Evolutionary conservation across 2,113 vertebrate species (phyloP), one percentile per base, ranked within the genome.

Genomic region (Natator depressus): DNA sequence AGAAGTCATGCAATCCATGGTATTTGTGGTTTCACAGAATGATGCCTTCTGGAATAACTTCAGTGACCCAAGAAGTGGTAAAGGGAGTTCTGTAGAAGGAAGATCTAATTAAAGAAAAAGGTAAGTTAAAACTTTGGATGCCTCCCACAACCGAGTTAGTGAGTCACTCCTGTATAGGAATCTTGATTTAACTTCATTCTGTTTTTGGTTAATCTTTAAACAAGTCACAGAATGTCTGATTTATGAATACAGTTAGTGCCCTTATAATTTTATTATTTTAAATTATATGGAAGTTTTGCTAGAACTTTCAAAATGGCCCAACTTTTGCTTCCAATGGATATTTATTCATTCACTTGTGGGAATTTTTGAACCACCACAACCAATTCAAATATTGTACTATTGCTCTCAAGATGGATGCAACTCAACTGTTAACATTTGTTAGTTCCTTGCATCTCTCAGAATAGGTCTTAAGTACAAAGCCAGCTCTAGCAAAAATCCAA

Each of bases 401-500:
- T 96, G 59, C 35, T 50, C 13, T 49, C 42, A 84, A 69, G 47
- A 82, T 31, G 24, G 24, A 92, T 24, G 2, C 57, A 88, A 17
- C 19, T 8, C 91, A 82, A 79, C 81, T 84, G 54, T 76, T 72
- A 69, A 92, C 55, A 29, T 54, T 80, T 88, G 35, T 42, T 80
- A 54, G 57, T 49, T 88, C 47, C 82, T 82, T 80, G 57, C 78
- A 57, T 49, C 49, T 47, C 54, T 38, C 42, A 55, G 25, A 38
- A 87, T 14, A 80, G 3, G 0, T 76, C 83, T 29, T 0, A 80
- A 75, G 47, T 59, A 82, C 0, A 5, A 55, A 93, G 53, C 87
- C 62, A 72, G 91, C 89, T 92, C 90, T 89, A 84, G 85, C 38
- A 57, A 84, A 87, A 72, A 53, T 87, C 91, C 85, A 81, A 79